These are phyloP conservation scores for Protomyctophum bolini DNA, from an alignment of 2,113 vertebrate genomes.

Conservation along the genomic window DNA sequence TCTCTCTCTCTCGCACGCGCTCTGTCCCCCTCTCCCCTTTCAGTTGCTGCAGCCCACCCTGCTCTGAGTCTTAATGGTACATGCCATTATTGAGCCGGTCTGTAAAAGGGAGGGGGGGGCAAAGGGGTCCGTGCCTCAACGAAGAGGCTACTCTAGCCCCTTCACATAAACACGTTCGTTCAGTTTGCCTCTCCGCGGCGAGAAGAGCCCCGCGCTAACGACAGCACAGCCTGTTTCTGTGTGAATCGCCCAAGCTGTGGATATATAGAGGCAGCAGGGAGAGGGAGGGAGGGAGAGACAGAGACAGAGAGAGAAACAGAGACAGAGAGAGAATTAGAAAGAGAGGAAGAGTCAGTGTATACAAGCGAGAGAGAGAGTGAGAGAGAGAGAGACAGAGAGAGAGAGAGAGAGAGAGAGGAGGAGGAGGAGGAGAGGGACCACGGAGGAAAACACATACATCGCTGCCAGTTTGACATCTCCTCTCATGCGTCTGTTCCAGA, in stretches of 20 bases:
- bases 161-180: conserved; percentile 83
- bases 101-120: conserved; percentile 76
- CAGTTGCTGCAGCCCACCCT: conserved; percentile 81
- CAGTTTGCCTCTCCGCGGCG: conserved; percentile 75
- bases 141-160: conserved; percentile 79
- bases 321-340: conserved; percentile 7
- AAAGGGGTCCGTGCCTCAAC: conserved; percentile 76
- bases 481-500: conserved; percentile 33
- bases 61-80: conserved; percentile 84
- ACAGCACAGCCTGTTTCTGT: conserved; percentile 50
- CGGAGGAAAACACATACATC: conserved; percentile 52
- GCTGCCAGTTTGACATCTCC: conserved; percentile 61
- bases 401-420: conserved; percentile 21
- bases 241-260: conserved; percentile 39
- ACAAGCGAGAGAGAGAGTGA: neutral
- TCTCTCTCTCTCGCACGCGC: conserved; percentile 7
- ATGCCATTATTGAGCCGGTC: conserved; percentile 84
- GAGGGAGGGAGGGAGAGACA: conserved; percentile 26
- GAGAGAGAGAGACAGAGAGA: neutral
- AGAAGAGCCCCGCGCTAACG: conserved; percentile 65
- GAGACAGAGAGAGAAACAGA: conserved; percentile 31
- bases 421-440: conserved; percentile 51
- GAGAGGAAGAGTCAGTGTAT: conserved; percentile 24
- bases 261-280: conserved; percentile 29
- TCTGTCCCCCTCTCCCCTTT: conserved; percentile 33